phyloP scores from a whole-genome alignment of 2,797 vertebrate genomes.

The Heliangelus exortis region DNA sequence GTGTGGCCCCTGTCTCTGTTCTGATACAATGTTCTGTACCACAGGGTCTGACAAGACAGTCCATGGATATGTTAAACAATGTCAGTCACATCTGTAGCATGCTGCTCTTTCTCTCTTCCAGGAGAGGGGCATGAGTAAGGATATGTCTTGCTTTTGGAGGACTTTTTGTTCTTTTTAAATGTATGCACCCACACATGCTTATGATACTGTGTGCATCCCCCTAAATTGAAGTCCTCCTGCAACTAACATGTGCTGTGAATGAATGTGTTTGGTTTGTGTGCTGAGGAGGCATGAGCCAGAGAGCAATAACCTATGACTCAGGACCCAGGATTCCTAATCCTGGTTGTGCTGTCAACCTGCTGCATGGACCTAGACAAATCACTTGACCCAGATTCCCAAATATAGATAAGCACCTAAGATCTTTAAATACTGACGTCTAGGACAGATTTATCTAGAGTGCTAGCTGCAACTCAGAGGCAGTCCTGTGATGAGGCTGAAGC shows the following conservation, averaged over 20 bases:
- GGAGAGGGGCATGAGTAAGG: not conserved
- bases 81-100: not conserved
- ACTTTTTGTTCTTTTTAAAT: not conserved
- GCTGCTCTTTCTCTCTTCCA: not conserved
- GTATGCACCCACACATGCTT: fast-evolving
- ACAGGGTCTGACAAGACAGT: not conserved
- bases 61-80: not conserved
- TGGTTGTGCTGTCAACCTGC: not conserved
- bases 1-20: not conserved
- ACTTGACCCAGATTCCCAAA: slow-evolving; percentile 59
- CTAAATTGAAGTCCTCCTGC: not conserved
- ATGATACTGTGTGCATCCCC: not conserved
- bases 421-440: slow-evolving; percentile 56
- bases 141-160: not conserved
- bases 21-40: not conserved
- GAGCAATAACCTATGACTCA: not conserved
- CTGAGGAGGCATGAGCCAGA: not conserved
- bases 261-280: not conserved
- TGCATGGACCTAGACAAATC: slow-evolving; percentile 12
- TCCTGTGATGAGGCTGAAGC: not conserved
- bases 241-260: not conserved
- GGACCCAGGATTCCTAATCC: slow-evolving; percentile 22
- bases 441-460: slow-evolving; percentile 29
- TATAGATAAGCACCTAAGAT: slow-evolving; percentile 59
- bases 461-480: not conserved